phyloP scores from a whole-genome alignment of 2,113 vertebrate species.

The Syrrhaptes paradoxus region DNA sequence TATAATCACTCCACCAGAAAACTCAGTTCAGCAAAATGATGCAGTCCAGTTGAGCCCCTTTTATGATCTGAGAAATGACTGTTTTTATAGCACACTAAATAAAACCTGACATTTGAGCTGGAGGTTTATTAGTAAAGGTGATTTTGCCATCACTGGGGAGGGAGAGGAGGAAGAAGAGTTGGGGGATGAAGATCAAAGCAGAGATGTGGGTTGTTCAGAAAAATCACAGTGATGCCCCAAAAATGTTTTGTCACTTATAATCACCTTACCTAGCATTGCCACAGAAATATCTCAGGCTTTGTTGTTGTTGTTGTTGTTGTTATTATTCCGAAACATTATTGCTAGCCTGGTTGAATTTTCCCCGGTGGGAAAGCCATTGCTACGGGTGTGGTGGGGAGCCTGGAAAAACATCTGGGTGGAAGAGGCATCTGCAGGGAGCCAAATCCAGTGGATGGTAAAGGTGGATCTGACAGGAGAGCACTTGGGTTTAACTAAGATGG shows the following conservation, averaged over 20 bases:
- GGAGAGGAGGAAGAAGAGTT: background rate
- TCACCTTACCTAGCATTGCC: background rate
- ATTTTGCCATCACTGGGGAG: background rate
- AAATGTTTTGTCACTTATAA: background rate
- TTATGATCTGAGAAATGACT: slow-evolving; percentile 78
- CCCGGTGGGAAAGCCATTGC: background rate
- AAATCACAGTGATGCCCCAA: background rate
- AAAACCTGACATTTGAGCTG: slow-evolving; percentile 70
- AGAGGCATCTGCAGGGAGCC: background rate
- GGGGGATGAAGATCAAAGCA: background rate
- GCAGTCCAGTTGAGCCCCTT: slow-evolving; percentile 64
- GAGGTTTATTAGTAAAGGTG: slow-evolving; percentile 67
- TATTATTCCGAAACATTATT: background rate
- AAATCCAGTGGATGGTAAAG: background rate
- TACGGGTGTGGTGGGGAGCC: rapidly evolving
- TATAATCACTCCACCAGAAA: slow-evolving; percentile 30
- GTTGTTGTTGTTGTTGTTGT: background rate
- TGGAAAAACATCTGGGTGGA: background rate
- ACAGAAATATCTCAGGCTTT: background rate
- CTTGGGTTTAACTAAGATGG: background rate
- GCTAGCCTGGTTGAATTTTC: background rate
- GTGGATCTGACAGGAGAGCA: rapidly evolving
- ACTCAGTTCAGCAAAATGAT: slow-evolving; percentile 68
- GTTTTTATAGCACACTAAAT: slow-evolving; percentile 77
- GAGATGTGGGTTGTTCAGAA: background rate